phyloP scores from a whole-genome alignment of 2,113 vertebrate species.

The Corydoras sp. region DNA sequence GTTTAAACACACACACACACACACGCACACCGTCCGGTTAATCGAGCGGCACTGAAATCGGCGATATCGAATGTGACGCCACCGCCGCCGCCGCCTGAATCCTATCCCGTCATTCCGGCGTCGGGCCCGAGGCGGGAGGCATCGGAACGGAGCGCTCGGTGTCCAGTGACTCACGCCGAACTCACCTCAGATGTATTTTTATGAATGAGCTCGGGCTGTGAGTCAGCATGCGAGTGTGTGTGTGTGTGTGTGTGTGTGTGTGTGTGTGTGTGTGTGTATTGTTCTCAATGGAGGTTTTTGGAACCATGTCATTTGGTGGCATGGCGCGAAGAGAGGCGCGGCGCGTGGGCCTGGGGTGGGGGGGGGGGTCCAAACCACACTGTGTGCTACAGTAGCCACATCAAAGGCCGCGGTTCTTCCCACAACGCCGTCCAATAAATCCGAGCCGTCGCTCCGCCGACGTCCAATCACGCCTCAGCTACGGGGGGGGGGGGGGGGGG shows the following conservation, averaged over 20 bases:
- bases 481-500: too few species aligned
- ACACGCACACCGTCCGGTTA: constrained; percentile 37
- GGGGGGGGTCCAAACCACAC: too few species aligned
- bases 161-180: neutral
- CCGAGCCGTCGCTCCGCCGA: too few species aligned
- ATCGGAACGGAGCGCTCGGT: constrained; percentile 6
- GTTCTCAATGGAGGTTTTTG: too few species aligned
- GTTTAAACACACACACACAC: constrained; percentile 31
- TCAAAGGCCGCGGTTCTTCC: too few species aligned
- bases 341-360: too few species aligned
- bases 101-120: constrained; percentile 13
- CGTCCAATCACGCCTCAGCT: too few species aligned
- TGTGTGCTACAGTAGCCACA: too few species aligned
- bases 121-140: constrained; percentile 15
- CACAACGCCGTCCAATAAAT: too few species aligned
- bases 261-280: constrained; percentile 13
- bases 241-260: constrained; percentile 7
- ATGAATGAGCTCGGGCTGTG: constrained; percentile 46
- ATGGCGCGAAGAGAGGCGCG: too few species aligned
- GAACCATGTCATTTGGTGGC: too few species aligned
- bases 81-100: constrained; percentile 2
- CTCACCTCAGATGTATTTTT: constrained; percentile 41
- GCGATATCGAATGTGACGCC: constrained; percentile 42
- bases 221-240: constrained; percentile 7
- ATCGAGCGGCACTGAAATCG: constrained; percentile 39